Evolutionary conservation across 2,888 invertebrate species (phyloP), one percentile per base, ranked within the genome.

Genomic region (Proisotoma minuta): DNA sequence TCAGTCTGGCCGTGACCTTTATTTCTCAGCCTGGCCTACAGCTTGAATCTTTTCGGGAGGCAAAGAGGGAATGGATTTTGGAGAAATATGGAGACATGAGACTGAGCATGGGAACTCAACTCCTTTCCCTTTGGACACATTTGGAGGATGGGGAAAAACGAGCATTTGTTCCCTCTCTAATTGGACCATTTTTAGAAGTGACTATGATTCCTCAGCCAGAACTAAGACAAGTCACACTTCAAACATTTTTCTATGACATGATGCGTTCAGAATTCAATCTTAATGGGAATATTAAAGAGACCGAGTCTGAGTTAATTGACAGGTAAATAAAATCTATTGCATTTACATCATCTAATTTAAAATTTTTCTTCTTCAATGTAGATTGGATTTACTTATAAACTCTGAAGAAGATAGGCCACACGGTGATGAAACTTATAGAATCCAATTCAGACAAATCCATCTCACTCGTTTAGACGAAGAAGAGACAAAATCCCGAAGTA

Each of bases 281-380:
- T 1, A 84, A 89, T 0, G 93, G 93, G 0, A 89, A 91, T 70
- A 95, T 95, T 72, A 85, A 90, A 62, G 73, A 82, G 75, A 93
- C 96, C 1, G 96, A 96, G 77, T 91, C 91, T 22, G 94, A 95
- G 73, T 80, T 97, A 3, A 95, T 96, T 56, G 95, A 96, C 76
- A 94, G 95, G 76, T 43, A 43, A 12, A n/a, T n/a, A 34, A n/a
- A n/a, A n/a, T n/a, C 34, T 34, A 10, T 34, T 34, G 34, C 8
- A 34, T n/a, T n/a, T n/a, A n/a, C n/a, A n/a, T n/a, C n/a, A n/a
- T n/a, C n/a, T n/a, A n/a, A n/a, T 34, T 34, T 34, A 34, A 10
- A 34, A 34, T 34, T 43, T 5, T n/a, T 43, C 15, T 20, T 4
- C 15, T 34, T 34, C 43, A 43, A 43, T 43, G 43, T n/a, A 43